Evolutionary conservation across 2,888 invertebrate species (phyloP), one percentile per base, ranked within the genome.

Genomic region (Myopa tessellatipennis): DNA sequence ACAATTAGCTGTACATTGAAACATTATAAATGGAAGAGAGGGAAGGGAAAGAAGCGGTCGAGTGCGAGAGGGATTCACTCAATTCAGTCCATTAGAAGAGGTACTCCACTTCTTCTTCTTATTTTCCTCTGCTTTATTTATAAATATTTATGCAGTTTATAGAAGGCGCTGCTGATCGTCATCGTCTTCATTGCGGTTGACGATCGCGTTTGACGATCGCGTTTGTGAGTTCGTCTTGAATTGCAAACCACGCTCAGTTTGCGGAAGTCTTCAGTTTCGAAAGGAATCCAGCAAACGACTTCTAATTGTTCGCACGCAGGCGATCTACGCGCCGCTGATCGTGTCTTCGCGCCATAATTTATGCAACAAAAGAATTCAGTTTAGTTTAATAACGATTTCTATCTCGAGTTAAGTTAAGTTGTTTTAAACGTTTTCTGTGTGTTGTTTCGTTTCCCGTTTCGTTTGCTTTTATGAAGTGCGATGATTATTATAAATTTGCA

Each of bases 1-100:
- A 58, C 87, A 86, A 87, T 87, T 87, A 87, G 85, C 84, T 87
- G 87, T 84, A 87, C 87, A 87, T 87, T 87, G 86, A 85, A 84
- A 82, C 82, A 84, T 87, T 86, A 87, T 26, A 26, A 26, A 26
- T 1, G 2, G 26, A 26, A 26, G 26, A 2, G 1, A 1, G 26
- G 26, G 1, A 26, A 2, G 26, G 26, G 26, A 26, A 26, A 2
- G 26, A 26, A 26, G 26, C 26, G 2, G 26, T 1, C 1, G 26
- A 2, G 2, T 26, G 26, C 26, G 26, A 26, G 26, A 1, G 26
- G 26, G 26, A 26, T 26, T 26, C 26, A 26, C 1, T 61, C 61
- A n/a, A 10, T 38, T 4, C 4, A 40, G 68, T 68, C 4, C 14
- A 40, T 55, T 26, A 52, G 40, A 34, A 67, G 8, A n/a, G n/a